Evolutionary conservation across 1,140 invertebrate genomes (phyloP).

Genomic region (Schmidtea mediterranea): DNA sequence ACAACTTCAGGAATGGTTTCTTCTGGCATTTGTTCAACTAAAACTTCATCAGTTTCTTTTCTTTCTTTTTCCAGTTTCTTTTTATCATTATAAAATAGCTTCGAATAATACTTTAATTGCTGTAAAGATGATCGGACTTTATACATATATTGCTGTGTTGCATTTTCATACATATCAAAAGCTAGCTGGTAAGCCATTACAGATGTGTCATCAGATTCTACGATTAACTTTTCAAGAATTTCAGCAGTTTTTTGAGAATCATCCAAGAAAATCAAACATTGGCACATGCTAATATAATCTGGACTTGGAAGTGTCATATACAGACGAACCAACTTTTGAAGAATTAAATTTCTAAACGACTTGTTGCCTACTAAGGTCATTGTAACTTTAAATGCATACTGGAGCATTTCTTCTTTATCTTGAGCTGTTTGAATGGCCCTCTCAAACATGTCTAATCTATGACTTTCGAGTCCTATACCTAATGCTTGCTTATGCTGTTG

Average conservation of each 20-base stretch:
- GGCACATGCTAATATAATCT: constrained; percentile 68
- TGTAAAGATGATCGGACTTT: no score
- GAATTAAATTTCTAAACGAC: constrained; percentile 58
- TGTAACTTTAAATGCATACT: constrained; percentile 72
- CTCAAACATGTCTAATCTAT: constrained; percentile 80
- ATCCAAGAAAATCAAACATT: constrained; percentile 81
- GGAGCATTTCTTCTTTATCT: constrained; percentile 42
- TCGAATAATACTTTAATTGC: no score
- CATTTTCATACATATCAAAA: constrained; percentile 61
- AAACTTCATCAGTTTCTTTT: neutral
- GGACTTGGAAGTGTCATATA: constrained; percentile 58
- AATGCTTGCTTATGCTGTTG: constrained; percentile 55
- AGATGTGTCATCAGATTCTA: constrained; percentile 38
- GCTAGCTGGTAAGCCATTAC: neutral
- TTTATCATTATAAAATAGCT: no score
- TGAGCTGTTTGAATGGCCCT: constrained; percentile 36
- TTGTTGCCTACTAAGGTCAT: constrained; percentile 81
- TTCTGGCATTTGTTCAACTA: no score
- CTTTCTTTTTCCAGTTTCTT: neutral
- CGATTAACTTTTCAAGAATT: constrained; percentile 57
- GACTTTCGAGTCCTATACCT: constrained; percentile 70
- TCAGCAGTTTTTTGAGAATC: constrained; percentile 65
- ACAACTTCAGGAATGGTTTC: neutral
- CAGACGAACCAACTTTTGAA: constrained; percentile 57
- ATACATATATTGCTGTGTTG: constrained; percentile 85